Base-by-base conservation (phyloP, 2,113 vertebrate species). In the Petromus typicus region DNA sequence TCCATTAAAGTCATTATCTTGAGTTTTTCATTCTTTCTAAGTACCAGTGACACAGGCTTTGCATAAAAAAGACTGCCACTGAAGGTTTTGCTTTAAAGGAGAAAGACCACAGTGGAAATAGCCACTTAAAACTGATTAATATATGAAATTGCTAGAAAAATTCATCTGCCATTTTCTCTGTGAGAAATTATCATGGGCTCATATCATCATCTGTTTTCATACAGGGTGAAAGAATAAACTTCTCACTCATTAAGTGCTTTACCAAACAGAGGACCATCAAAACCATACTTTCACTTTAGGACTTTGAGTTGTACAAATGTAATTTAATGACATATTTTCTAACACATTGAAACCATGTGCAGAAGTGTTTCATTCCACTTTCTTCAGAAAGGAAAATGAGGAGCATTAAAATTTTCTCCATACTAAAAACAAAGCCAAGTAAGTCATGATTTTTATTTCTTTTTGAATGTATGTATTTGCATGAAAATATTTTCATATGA, bases 311-410 rank as follows among this genome's bases (percentile, higher is more conserved):
- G 51, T 56, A 30, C 37, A 17, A 3, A 71, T 20, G 12, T 88
- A 71, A 85, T 81, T 78, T 86, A 56, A 43, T 48, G 25, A 66
- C 25, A 43, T 40, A 78, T 89, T 93, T 95, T 92, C 56, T 86
- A 22, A 93, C 91, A 66, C 4, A 69, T 54, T 34, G 59, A 94
- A 95, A 27, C 45, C 3, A 51, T 43, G 27, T 43, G 2, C 22
- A 76, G 1, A 20, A 12, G 81, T 73, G 22, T 9, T 16, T 32
- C 30, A 67, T 81, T 81, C 32, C 54, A 59, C 20, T 92, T 92
- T 90, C 61, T 16, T 45, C 32, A 87, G 2, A 61, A 66, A 78
- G 13, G 67, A 63, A 14, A 91, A 79, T 57, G 17, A 7, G 7
- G 5, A 43, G 0, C 40, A 67, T 83, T 92, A 79, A 82, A 88